Evolutionary conservation across 2,888 invertebrate genomes (phyloP), one percentile per base, ranked within the genome.

Genomic region (Andrena camellia): DNA sequence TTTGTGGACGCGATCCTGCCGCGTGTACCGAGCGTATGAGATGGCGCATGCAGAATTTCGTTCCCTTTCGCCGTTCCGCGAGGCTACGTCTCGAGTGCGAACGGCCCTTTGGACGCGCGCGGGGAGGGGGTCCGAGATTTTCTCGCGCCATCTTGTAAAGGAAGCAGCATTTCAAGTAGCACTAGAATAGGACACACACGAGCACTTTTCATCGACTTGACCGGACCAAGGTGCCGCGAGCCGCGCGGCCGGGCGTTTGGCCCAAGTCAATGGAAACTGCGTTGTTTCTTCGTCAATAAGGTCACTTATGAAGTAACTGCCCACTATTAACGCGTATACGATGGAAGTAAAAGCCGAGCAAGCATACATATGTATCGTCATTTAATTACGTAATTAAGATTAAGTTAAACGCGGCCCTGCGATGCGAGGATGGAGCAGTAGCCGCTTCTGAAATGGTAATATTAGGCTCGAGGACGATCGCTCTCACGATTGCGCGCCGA

Each of bases 381-480:
- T 76, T 80, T 81, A 77, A 83, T 87, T 83, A 86, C 78, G 81
- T 81, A 85, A 85, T 87, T 87, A 87, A 77, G 63, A 71, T 79
- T 88, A 88, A 88, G 85, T 75, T 72, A 83, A 83, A 78, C 69
- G 77, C 81, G 84, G 75, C 75, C 75, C 42, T 52, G 76, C 85
- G 77, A 75, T 42, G 68, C 80, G 82, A 77, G 50, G 77, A 67
- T 62, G 79, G 42, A 66, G 72, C 74, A 59, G 67, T 71, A 29
- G 69, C 75, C 80, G 82, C 84, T 60, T 57, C 73, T 78, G 70
- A 67, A 84, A 86, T 72, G 83, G 89, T 91, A 92, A 93, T 93
- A 93, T 94, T 93, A 92, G 94, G 92, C 94, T 94, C 93, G 92
- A 93, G 94, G 94, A 94, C 92, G 94, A 94, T 90, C 93, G 90